Conservation (phyloP, 2,113 vertebrate genomes). For the Marcusenius ussheri region DNA sequence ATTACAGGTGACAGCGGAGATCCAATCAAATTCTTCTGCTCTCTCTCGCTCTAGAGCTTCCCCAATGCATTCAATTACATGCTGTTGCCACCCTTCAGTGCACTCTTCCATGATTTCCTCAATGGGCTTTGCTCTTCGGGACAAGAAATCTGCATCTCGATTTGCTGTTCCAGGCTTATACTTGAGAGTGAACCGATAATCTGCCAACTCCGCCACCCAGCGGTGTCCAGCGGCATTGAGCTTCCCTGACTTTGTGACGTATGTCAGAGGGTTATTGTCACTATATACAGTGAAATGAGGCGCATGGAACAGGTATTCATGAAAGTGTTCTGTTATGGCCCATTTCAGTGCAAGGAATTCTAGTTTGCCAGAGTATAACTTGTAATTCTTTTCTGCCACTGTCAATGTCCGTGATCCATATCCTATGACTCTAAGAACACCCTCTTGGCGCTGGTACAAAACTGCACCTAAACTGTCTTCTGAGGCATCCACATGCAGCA, state of each 20-base stretch:
- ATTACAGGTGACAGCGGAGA: too few species aligned
- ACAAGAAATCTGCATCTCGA: constrained; percentile 24
- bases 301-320: constrained; percentile 9
- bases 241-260: constrained; percentile 19
- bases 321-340: constrained; percentile 8
- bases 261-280: constrained; percentile 29
- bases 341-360: constrained; percentile 31
- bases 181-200: constrained; percentile 18
- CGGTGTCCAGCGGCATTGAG: constrained; percentile 23
- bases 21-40: too few species aligned
- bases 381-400: constrained; percentile 25
- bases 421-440: constrained; percentile 20
- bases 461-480: constrained; percentile 22
- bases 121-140: constrained; percentile 5
- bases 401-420: constrained; percentile 21
- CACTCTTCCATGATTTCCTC: background rate
- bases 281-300: constrained; percentile 23
- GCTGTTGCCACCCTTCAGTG: too few species aligned
- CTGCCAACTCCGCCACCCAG: constrained; percentile 2
- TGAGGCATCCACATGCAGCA: constrained; percentile 18
- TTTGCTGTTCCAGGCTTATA: constrained; percentile 20
- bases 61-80: too few species aligned
- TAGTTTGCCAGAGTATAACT: constrained; percentile 21
- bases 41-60: too few species aligned
- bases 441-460: constrained; percentile 25